These are phyloP conservation scores for Triplophysa siluroides DNA, from an alignment of 2,113 vertebrate species.

Conservation along the genomic window DNA sequence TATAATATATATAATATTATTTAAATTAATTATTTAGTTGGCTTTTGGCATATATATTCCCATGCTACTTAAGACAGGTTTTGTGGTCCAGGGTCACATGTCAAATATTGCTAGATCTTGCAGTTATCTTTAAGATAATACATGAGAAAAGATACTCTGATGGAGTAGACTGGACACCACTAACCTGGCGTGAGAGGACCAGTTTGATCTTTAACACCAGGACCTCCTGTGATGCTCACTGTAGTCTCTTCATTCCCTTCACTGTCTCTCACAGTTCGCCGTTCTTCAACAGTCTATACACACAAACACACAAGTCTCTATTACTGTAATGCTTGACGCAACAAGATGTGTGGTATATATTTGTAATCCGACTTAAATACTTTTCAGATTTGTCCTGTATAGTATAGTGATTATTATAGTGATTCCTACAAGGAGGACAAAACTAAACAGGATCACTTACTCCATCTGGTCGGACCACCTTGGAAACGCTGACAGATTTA, in stretches of 20 bases:
- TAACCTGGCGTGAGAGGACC: slow-evolving; percentile 57
- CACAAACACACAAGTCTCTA: background rate
- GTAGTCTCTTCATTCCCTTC: slow-evolving; percentile 81
- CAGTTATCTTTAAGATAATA: background rate
- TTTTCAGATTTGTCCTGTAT: background rate
- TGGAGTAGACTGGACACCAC: background rate
- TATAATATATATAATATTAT: too few species aligned
- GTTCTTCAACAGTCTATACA: slow-evolving; percentile 81
- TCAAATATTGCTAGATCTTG: too few species aligned
- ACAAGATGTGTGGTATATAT: background rate
- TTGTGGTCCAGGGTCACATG: too few species aligned
- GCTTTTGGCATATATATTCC: too few species aligned
- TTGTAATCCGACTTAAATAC: background rate
- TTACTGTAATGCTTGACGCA: background rate
- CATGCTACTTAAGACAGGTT: too few species aligned
- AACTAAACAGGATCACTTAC: slow-evolving; percentile 66
- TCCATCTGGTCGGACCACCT: slow-evolving; percentile 83
- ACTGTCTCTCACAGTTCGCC: slow-evolving; percentile 81
- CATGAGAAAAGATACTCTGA: background rate
- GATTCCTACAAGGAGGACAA: background rate
- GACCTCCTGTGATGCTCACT: slow-evolving; percentile 72
- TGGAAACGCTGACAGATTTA: slow-evolving; percentile 82
- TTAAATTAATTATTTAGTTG: too few species aligned
- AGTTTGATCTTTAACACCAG: slow-evolving; percentile 49
- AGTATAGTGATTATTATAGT: too few species aligned